phyloP scores from a whole-genome alignment of 2,888 invertebrate species.

The Invenusta paracnida region DNA sequence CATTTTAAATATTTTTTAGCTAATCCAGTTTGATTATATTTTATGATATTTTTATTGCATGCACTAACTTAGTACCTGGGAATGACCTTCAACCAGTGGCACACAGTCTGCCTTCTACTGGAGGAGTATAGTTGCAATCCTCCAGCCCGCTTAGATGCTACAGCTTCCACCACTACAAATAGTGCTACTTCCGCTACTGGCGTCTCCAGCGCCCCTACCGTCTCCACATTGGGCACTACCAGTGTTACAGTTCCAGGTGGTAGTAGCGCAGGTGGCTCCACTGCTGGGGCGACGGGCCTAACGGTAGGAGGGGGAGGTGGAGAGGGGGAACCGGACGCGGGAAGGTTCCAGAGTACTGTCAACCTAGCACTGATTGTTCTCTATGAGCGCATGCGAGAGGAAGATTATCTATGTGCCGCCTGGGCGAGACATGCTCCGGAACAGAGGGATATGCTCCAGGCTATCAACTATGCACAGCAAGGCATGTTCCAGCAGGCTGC shows the following conservation, averaged over 20 bases:
- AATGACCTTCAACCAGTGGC: neutral
- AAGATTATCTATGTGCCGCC: conserved; percentile 5
- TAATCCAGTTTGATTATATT: too few species aligned
- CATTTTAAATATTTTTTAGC: too few species aligned
- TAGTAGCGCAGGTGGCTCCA: neutral
- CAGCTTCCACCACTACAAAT: neutral
- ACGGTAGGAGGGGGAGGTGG: neutral
- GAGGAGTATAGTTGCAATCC: neutral
- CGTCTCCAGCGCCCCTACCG: neutral
- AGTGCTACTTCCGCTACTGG: neutral
- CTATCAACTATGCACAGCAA: neutral
- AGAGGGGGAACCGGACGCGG: neutral
- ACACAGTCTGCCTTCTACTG: neutral
- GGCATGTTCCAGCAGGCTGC: neutral
- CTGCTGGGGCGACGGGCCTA: neutral
- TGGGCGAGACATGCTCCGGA: neutral
- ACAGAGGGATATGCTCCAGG: neutral
- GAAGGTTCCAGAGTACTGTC: neutral
- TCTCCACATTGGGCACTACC: neutral
- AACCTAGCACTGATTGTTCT: neutral
- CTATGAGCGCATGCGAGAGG: conserved; percentile 6
- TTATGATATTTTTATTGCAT: too few species aligned
- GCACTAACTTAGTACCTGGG: neutral
- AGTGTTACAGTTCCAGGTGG: neutral
- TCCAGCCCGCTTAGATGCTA: neutral